A percentile compares a stretch with the other conserved stretches of the same genome.
Conservation (phyloP, 2,888 invertebrate genomes). For the Blomia tropicalis region DNA sequence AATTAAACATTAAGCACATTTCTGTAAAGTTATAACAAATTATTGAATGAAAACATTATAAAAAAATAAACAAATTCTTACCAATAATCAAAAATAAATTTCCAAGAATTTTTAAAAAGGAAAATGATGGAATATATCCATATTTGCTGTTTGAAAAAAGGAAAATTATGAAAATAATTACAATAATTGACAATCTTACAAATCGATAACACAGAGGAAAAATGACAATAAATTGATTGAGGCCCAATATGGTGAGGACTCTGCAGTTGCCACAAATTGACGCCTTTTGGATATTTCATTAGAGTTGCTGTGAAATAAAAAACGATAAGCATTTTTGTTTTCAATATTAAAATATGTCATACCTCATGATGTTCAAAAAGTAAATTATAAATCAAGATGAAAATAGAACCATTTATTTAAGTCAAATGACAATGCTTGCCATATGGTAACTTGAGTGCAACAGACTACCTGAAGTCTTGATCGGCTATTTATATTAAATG, state of each 20-base stretch:
- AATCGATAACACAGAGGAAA: slow-evolving; percentile 21
- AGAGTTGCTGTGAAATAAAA: not conserved
- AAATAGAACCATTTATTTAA: too few species aligned
- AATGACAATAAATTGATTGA: slow-evolving; percentile 19
- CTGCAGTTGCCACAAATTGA: slow-evolving; percentile 22
- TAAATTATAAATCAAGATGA: too few species aligned
- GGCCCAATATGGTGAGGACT: slow-evolving; percentile 25
- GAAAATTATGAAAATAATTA: not conserved
- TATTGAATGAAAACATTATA: not conserved
- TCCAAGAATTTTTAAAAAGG: not conserved
- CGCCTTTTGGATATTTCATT: not conserved
- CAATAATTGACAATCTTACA: slow-evolving; percentile 15
- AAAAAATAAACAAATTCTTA: slow-evolving; percentile 9
- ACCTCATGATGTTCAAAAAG: too few species aligned
- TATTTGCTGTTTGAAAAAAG: slow-evolving; percentile 4
- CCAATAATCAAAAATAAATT: slow-evolving; percentile 12
- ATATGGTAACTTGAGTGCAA: too few species aligned
- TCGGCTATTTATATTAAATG: too few species aligned
- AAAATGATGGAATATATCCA: not conserved
- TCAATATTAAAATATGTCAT: too few species aligned
- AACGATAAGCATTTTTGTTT: too few species aligned
- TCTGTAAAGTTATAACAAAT: not conserved
- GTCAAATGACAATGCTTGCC: too few species aligned
- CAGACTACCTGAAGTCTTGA: too few species aligned
- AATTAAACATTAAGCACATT: slow-evolving; percentile 7